Evolutionary conservation across 1,140 invertebrate genomes (phyloP).

Genomic region (Heliconius himera): DNA sequence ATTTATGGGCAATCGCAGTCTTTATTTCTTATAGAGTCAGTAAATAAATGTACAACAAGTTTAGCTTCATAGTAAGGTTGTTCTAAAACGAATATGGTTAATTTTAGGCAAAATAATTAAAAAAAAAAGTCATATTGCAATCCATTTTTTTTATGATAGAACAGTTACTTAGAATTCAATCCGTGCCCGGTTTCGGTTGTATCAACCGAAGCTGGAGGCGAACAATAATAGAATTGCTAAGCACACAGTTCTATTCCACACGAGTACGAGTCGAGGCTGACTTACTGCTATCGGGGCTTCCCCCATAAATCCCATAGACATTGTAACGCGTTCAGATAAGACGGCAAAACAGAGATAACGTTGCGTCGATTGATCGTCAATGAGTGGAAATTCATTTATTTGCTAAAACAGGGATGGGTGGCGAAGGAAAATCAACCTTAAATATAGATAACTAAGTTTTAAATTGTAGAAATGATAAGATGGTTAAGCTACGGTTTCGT

Average conservation of each 20-base stretch:
- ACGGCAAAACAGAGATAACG: conserved; percentile 57
- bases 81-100: no score
- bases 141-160: not conserved
- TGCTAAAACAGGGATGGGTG: conserved; percentile 25
- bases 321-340: conserved; percentile 54
- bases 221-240: conserved; percentile 39
- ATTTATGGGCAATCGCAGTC: no score
- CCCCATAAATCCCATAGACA: conserved; percentile 53
- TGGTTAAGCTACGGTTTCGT: not conserved
- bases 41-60: no score
- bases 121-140: no score
- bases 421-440: conserved; percentile 33
- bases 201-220: not conserved
- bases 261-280: conserved; percentile 38
- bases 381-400: conserved; percentile 57
- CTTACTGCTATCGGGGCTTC: conserved; percentile 42
- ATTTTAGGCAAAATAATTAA: no score
- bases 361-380: conserved; percentile 55
- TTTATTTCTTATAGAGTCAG: no score
- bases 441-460: not conserved
- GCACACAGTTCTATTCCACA: conserved; percentile 34
- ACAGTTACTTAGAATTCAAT: not conserved
- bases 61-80: no score
- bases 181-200: not conserved
- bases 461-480: not conserved